Evolutionary conservation across 1,140 invertebrate species (phyloP).

Genomic region (Caenorhabditis elegans): DNA sequence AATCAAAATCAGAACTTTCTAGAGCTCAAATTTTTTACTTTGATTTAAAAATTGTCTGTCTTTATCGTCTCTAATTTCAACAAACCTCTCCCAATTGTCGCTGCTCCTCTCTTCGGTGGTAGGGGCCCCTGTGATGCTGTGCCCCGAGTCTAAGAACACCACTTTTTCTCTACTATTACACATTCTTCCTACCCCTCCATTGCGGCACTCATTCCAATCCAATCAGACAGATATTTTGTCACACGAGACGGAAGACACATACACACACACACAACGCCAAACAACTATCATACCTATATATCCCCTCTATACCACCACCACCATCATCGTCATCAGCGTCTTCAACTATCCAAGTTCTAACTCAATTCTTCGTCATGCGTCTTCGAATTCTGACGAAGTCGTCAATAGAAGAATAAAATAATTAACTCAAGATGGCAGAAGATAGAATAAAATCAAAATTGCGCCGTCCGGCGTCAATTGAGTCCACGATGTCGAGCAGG

Average conservation of each 20-base stretch:
- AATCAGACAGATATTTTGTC: slow-evolving; percentile 33
- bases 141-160: slow-evolving; percentile 6
- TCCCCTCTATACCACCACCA: neutral
- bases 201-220: slow-evolving; percentile 21
- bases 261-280: neutral
- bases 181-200: neutral
- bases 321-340: too few species aligned
- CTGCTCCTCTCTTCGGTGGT: neutral
- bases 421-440: neutral
- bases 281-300: neutral
- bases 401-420: neutral
- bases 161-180: slow-evolving; percentile 26
- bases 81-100: neutral
- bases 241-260: neutral
- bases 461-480: neutral
- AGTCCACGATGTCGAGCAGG: neutral
- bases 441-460: neutral
- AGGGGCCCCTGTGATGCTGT: neutral
- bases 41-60: too few species aligned
- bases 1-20: too few species aligned
- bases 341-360: too few species aligned
- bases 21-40: too few species aligned
- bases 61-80: too few species aligned
- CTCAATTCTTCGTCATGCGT: neutral
- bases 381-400: neutral